These are phyloP conservation scores for Hippocampus comes DNA, from an alignment of 2,113 vertebrate species.

Conservation along the genomic window DNA sequence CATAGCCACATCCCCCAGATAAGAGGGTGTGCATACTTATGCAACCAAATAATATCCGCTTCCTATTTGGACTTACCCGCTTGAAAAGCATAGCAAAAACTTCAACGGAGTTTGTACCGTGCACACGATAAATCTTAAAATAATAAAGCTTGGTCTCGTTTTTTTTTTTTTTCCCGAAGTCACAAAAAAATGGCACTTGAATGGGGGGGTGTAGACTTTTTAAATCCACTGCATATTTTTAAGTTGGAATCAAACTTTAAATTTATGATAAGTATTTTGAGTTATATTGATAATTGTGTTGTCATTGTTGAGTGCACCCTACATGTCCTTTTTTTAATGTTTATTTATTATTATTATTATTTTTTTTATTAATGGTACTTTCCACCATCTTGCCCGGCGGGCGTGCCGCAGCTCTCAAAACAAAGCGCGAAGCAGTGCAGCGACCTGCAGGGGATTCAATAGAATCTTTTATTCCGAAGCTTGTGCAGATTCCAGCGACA, in stretches of 20 bases:
- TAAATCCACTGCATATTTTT: no score
- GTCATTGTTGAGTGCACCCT: background rate
- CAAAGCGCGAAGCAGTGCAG: conserved; percentile 14
- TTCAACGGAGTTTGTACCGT: no score
- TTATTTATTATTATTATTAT: background rate
- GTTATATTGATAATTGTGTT: background rate
- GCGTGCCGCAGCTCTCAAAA: conserved; percentile 23
- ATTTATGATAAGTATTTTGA: background rate
- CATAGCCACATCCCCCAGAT: no score
- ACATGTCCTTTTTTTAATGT: background rate
- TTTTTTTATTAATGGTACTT: conserved; percentile 21
- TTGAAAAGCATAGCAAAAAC: no score
- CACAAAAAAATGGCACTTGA: no score
- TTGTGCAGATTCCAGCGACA: conserved; percentile 35
- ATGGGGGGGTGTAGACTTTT: background rate
- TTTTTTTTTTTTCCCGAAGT: no score
- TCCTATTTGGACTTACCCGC: no score
- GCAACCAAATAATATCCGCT: no score
- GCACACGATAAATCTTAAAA: no score
- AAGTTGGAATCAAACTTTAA: background rate
- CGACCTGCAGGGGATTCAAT: conserved; percentile 30
- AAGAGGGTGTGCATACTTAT: no score
- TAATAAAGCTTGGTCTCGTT: no score
- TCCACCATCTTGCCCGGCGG: conserved; percentile 16
- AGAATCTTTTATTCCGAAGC: conserved; percentile 9